Percentiles rank a stretch among this genome's conserved stretches.
These are phyloP conservation scores for Semibalanus balanoides DNA, from an alignment of 1,140 invertebrate genomes.

Conservation along the genomic window DNA sequence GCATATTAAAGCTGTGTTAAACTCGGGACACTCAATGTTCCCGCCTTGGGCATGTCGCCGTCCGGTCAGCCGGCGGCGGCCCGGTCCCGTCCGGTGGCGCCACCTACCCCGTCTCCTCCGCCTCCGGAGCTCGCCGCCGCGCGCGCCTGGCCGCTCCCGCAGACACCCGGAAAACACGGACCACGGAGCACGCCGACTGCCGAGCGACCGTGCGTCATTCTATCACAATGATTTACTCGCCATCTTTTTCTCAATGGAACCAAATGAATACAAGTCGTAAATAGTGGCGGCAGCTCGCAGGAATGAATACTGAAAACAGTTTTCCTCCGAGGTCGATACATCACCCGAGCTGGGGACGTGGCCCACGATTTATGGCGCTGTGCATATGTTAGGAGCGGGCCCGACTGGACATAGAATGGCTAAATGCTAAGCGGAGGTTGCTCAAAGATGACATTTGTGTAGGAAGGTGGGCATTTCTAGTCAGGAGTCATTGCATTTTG, in stretches of 20 bases:
- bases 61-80: neutral
- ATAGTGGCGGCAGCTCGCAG: neutral
- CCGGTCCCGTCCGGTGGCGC: neutral
- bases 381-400: neutral
- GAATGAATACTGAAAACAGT: constrained; percentile 2
- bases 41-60: no score
- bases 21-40: no score
- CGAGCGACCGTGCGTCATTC: neutral
- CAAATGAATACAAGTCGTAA: constrained; percentile 1
- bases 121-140: no score
- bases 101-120: neutral
- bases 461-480: no score
- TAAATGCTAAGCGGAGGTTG: no score
- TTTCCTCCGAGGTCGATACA: neutral
- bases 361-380: neutral
- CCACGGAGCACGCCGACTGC: neutral
- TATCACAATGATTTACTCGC: neutral
- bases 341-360: neutral
- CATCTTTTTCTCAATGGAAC: constrained; percentile 2
- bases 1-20: no score
- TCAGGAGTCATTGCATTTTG: no score
- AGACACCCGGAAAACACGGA: neutral
- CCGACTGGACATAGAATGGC: no score
- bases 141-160: no score
- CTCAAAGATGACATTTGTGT: no score